phyloP scores from a whole-genome alignment of 2,888 invertebrate species.

The Pollenia griseotomentosa region DNA sequence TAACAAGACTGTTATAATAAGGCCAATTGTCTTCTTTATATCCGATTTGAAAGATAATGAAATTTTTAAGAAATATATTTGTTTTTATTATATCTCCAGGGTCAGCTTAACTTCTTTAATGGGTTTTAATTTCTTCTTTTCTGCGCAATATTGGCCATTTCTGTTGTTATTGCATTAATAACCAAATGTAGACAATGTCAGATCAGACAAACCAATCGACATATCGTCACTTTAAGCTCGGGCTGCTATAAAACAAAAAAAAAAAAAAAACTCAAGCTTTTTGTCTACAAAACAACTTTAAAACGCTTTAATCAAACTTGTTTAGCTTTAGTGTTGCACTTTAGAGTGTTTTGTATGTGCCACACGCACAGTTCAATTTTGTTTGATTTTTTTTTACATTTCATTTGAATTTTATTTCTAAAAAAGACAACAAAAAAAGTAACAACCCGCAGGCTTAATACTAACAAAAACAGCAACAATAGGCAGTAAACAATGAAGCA shows the following conservation, averaged over 20 bases:
- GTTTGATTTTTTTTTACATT: conserved; percentile 8
- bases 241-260: background rate
- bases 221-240: conserved; percentile 62
- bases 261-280: conserved; percentile 29
- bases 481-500: conserved; percentile 10
- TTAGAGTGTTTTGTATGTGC: conserved; percentile 67
- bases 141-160: background rate
- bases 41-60: no score
- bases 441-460: conserved; percentile 54
- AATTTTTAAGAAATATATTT: no score
- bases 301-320: conserved; percentile 48
- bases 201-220: conserved; percentile 62
- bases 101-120: background rate
- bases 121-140: background rate
- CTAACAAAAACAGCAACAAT: conserved; percentile 38
- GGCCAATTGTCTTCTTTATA: no score
- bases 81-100: no score
- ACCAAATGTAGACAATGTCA: conserved; percentile 52
- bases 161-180: conserved; percentile 6
- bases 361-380: conserved; percentile 67
- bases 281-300: conserved; percentile 26
- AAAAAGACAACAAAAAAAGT: conserved; percentile 12
- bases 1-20: no score
- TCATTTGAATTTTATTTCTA: conserved; percentile 35
- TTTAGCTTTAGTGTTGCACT: conserved; percentile 58